These are phyloP conservation scores for Scortum barcoo DNA, from an alignment of 2,113 vertebrate species.

Conservation along the genomic window DNA sequence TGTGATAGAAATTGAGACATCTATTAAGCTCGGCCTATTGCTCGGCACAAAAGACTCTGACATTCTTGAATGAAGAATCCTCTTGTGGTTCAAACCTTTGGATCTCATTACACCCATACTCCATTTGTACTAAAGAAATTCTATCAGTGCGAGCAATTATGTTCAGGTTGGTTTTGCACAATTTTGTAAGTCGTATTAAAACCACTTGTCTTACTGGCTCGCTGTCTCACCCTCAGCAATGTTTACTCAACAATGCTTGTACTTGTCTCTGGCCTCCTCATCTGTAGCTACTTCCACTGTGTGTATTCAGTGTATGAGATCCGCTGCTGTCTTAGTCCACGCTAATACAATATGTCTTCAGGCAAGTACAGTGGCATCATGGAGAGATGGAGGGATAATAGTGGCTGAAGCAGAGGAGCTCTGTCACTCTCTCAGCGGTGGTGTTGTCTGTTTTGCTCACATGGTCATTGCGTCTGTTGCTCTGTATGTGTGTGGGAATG, in stretches of 20 bases:
- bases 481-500: constrained; percentile 33
- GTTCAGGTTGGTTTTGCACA: constrained; percentile 52
- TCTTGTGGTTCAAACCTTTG: constrained; percentile 70
- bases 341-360: constrained; percentile 53
- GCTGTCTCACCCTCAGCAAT: constrained; percentile 21
- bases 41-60: constrained; percentile 79
- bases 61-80: constrained; percentile 77
- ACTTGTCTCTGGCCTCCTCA: constrained; percentile 46
- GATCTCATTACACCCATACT: constrained; percentile 76
- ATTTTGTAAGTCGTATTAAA: constrained; percentile 56
- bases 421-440: constrained; percentile 20
- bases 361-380: constrained; percentile 41
- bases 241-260: constrained; percentile 55
- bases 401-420: constrained; percentile 26
- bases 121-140: constrained; percentile 73
- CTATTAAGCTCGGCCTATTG: constrained; percentile 80
- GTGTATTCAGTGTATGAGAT: constrained; percentile 45
- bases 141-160: constrained; percentile 74
- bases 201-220: constrained; percentile 35
- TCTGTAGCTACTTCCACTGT: constrained; percentile 44
- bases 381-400: constrained; percentile 60
- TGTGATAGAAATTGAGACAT: constrained; percentile 81
- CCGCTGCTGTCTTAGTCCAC: constrained; percentile 35
- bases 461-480: constrained; percentile 31
- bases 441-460: constrained; percentile 42